Conservation (phyloP, 2,113 vertebrate genomes). For the Euleptes europaea region DNA sequence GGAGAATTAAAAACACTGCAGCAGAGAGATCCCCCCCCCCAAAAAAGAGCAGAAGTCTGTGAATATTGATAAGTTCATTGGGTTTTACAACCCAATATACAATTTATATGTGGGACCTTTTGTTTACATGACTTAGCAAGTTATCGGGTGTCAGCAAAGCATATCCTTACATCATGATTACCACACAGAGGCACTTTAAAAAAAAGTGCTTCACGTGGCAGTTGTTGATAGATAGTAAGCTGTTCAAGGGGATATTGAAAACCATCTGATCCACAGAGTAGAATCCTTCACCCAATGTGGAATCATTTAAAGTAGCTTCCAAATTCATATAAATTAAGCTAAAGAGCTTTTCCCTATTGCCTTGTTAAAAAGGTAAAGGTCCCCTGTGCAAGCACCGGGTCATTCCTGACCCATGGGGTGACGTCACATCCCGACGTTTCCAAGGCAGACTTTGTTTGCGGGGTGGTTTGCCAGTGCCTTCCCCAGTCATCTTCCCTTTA, state of each 20-base stretch:
- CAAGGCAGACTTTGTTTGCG: no score
- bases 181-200: not conserved
- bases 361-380: no score
- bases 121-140: not conserved
- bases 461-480: no score
- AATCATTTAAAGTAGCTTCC: not conserved
- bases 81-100: not conserved
- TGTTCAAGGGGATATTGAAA: not conserved
- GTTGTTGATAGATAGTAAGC: not conserved
- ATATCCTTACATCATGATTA: not conserved
- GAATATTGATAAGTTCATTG: not conserved
- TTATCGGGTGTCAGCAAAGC: not conserved
- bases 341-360: not conserved
- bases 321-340: not conserved
- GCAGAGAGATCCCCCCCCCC: conserved; percentile 46
- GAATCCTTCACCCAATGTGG: not conserved
- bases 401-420: no score
- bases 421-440: no score
- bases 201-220: not conserved
- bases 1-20: conserved; percentile 59
- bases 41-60: not conserved
- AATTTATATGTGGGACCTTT: not conserved
- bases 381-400: no score
- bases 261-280: not conserved
- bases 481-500: no score